Base-by-base conservation (phyloP, 1,140 invertebrate species). In the Papilio aristodemus region DNA sequence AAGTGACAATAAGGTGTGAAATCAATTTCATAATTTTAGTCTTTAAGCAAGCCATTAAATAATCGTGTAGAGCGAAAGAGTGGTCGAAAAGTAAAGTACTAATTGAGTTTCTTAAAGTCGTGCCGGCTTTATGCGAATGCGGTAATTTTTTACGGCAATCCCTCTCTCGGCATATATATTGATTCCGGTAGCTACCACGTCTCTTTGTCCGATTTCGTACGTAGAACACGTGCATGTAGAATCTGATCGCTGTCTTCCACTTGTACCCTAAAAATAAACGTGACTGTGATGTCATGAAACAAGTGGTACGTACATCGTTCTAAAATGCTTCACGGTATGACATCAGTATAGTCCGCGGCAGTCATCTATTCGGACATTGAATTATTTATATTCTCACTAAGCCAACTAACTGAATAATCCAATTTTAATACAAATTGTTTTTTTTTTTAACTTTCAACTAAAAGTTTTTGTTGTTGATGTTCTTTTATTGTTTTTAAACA, bases 261-360 rank as follows among this genome's bases (percentile, higher is more conserved):
- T 78, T 83, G 76, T 84, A 77, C 80, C 83, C 84, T 80, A 84
- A 86, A 86, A 85, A 89, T 89, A 89, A 84, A 81, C 78, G 78
- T 68, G 73, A 71, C 76, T 87, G 84, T 89, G 86, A 89, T 87
- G 86, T 89, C 85, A 89, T 87, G 78, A 86, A 85, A 77, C 75
- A 79, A 80, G 81, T 81, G 81, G 80, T 85, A 85, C 84, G 83
- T 86, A 84, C 74, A 38, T 60, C 59, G 32, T 70, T 75, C 71
- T 78, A 59, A 85, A 78, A 85, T 79, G 83, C 81, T 78, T 76
- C 74, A 70, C 77, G 76, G 72, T 83, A 87, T 89, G 87, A 89
- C 87, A 89, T 89, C 87, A 89, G 85, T 83, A 75, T 74, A 71
- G 77, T 71, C 75, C 70, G 75, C 75, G 72, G 71, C 78, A 77